These are phyloP conservation scores for Drepanosiphum platanoidis DNA, from an alignment of 2,888 invertebrate genomes.

Conservation along the genomic window DNA sequence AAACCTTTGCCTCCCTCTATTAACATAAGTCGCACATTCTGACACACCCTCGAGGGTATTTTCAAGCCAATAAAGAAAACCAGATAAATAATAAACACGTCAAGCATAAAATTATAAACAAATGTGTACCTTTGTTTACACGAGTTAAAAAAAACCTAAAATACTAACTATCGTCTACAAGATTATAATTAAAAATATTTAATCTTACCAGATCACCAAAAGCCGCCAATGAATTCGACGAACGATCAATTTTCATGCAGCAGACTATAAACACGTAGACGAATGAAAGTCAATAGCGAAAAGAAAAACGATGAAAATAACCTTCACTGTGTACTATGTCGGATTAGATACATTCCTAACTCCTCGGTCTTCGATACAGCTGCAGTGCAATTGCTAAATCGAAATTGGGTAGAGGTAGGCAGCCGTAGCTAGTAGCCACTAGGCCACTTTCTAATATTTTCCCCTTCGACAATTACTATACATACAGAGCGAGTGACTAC, in stretches of 20 bases:
- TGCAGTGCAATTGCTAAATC: not conserved
- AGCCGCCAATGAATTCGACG: not conserved
- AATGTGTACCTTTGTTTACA: not conserved
- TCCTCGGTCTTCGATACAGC: slow-evolving; percentile 32
- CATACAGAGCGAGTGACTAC: too few species aligned
- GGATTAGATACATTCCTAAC: slow-evolving; percentile 41
- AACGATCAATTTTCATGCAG: not conserved
- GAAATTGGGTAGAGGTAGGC: slow-evolving; percentile 12
- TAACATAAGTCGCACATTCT: not conserved
- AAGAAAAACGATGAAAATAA: slow-evolving; percentile 50
- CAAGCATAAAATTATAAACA: not conserved
- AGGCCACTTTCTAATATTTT: slow-evolving; percentile 40
- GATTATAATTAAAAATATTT: not conserved
- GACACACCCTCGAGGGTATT: not conserved
- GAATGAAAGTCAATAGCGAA: slow-evolving; percentile 21
- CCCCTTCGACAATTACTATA: not conserved
- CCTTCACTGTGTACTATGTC: slow-evolving; percentile 19
- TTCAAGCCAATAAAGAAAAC: not conserved
- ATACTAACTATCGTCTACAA: not conserved
- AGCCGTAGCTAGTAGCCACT: not conserved
- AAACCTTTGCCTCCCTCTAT: too few species aligned
- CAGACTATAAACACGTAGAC: not conserved
- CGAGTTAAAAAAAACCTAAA: not conserved
- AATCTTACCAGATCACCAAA: slow-evolving; percentile 24
- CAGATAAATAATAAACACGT: not conserved